Conservation (phyloP, 92 coral and sea anemone genomes). For the Zoanthus solanderi region DNA sequence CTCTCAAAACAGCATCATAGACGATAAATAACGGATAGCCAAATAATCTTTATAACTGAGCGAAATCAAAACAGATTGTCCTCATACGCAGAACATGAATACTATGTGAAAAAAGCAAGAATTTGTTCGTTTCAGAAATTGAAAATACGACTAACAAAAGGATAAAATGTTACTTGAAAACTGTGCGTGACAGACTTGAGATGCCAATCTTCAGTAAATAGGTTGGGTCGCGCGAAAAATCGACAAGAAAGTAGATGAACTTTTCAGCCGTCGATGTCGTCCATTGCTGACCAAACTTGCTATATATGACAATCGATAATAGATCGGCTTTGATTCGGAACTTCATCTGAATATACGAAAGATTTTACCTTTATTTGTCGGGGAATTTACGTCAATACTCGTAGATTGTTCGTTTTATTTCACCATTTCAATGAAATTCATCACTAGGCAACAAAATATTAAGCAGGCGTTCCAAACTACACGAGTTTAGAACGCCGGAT, state of each 20-base stretch:
- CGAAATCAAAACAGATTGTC: slow-evolving; percentile 9
- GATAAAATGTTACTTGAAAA: slow-evolving; percentile 4
- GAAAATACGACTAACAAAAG: slow-evolving; percentile 3
- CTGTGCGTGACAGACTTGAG: slow-evolving; percentile 10
- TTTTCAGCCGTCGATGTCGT: slow-evolving; percentile 6
- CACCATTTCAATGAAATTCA: neutral
- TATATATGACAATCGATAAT: slow-evolving; percentile 5
- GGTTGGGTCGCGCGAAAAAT: slow-evolving; percentile 12
- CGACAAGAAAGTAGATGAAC: slow-evolving; percentile 1
- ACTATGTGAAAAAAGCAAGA: slow-evolving; percentile 12
- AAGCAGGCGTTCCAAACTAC: slow-evolving; percentile 1
- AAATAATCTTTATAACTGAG: slow-evolving; percentile 11
- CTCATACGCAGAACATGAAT: slow-evolving; percentile 17
- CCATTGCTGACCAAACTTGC: slow-evolving; percentile 14
- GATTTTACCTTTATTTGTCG: slow-evolving; percentile 8
- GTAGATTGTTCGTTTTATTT: slow-evolving; percentile 6
- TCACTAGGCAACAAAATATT: neutral
- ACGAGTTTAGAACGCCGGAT: slow-evolving; percentile 7
- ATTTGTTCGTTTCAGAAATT: slow-evolving; percentile 12
- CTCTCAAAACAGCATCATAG: slow-evolving; percentile 2
- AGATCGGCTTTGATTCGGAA: slow-evolving; percentile 10
- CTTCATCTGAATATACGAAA: slow-evolving; percentile 8
- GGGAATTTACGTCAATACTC: slow-evolving; percentile 4
- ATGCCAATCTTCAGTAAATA: slow-evolving; percentile 15
- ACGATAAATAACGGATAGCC: neutral